Conservation (phyloP, 53 echinoderm and acorn worm genomes). For the Hippasteria phrygiana region DNA sequence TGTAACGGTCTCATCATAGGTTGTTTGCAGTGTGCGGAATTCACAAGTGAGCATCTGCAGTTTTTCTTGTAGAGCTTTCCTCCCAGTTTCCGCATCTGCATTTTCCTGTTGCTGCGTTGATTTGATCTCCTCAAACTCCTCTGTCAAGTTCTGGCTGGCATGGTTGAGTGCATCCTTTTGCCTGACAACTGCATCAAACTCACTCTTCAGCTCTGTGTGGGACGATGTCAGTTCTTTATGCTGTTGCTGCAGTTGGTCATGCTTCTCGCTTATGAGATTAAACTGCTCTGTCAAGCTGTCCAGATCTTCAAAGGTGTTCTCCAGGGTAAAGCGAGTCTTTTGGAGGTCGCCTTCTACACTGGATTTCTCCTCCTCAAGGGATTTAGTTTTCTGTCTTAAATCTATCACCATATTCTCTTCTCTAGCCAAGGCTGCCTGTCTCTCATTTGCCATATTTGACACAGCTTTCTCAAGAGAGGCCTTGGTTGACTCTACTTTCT, state of each 20-base stretch:
- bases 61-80: conserved; percentile 15
- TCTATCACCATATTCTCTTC: conserved; percentile 30
- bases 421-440: background rate
- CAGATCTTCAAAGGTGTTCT: conserved; percentile 80
- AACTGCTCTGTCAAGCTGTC: conserved; percentile 73
- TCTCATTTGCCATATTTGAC: conserved; percentile 30
- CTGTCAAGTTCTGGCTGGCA: conserved; percentile 34
- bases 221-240: conserved; percentile 31
- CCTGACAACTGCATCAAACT: conserved; percentile 54
- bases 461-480: conserved; percentile 46
- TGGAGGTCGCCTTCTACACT: conserved; percentile 50
- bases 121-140: conserved; percentile 64
- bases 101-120: conserved; percentile 40
- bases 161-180: conserved; percentile 60
- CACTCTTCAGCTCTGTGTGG: conserved; percentile 55
- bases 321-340: conserved; percentile 55
- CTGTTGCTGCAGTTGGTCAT: conserved; percentile 65
- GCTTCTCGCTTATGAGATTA: conserved; percentile 37
- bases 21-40: background rate
- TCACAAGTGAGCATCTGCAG: conserved; percentile 6
- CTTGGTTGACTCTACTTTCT: conserved; percentile 1
- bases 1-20: conserved; percentile 1
- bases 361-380: conserved; percentile 50
- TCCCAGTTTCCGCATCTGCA: conserved; percentile 40
- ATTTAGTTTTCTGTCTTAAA: conserved; percentile 32